Evolutionary conservation across 2,113 vertebrate species (phyloP).

Genomic region (Garra rufa): DNA sequence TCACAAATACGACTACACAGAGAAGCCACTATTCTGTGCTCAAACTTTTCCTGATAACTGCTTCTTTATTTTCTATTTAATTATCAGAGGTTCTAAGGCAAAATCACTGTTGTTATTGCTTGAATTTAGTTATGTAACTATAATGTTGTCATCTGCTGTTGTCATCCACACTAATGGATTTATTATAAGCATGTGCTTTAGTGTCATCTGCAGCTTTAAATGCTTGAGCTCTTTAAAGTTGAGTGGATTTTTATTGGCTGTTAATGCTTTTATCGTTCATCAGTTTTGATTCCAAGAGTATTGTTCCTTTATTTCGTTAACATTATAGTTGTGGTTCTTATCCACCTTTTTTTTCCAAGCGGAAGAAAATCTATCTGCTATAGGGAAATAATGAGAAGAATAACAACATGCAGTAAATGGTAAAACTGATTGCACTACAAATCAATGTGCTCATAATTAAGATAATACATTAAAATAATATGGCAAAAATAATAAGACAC

Average conservation of each 20-base stretch:
- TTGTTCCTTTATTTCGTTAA: not conserved
- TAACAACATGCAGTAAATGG: too few relatives aligned
- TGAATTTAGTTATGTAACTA: not conserved
- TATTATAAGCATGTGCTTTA: not conserved
- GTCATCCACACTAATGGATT: not conserved
- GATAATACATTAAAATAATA: too few relatives aligned
- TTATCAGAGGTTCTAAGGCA: not conserved
- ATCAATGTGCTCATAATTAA: too few relatives aligned
- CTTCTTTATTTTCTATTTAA: not conserved
- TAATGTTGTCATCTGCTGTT: not conserved
- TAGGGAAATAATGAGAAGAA: too few relatives aligned
- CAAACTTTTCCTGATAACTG: not conserved
- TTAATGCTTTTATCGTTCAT: not conserved
- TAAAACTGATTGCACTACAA: too few relatives aligned
- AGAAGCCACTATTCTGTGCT: not conserved
- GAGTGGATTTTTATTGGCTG: not conserved
- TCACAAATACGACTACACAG: conserved; percentile 22
- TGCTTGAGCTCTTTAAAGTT: not conserved
- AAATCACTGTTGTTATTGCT: not conserved
- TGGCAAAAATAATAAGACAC: too few relatives aligned
- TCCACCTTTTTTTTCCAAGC: too few relatives aligned
- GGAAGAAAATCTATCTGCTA: too few relatives aligned
- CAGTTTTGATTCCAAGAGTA: not conserved
- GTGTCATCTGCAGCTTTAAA: not conserved
- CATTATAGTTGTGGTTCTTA: not conserved